Base-by-base conservation (phyloP, 2,797 vertebrate species). In the Champsocephalus gunnari region DNA sequence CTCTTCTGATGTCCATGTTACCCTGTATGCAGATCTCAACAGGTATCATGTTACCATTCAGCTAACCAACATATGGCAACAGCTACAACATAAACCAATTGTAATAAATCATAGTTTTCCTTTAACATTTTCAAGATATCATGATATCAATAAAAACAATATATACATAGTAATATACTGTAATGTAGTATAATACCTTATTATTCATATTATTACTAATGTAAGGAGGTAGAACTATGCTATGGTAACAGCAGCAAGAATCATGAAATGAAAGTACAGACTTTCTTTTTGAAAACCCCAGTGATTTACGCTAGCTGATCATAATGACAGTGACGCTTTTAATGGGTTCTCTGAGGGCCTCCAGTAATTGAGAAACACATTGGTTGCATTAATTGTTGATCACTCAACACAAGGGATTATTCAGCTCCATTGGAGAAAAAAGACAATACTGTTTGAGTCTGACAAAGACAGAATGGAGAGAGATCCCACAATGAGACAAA, bases 381-480 rank as follows among this genome's bases (percentile, higher is more conserved):
- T 89, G 19, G 55, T 71, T 75, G 60, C 85, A 89, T 88, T 75
- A 5, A 88, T 90, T 90, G 75, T 78, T 82, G 47, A 85, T 73
- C 83, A 81, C 71, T 77, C 82, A 84, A 83, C 83, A 57, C 71
- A 71, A 79, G 79, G 85, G 84, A 84, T 70, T 67, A 80, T 78
- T 83, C 61, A 72, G 68, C 76, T 75, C 68, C 61, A 80, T 69
- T 73, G 83, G 71, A 43, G 82, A 82, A 78, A 87, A 81, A 71
- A 79, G 68, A 87, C 78, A 74, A 90, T 87, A 66, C 88, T 70
- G 72, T 80, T 80, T 1, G 55, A 70, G 60, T 55, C 21, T 78
- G 79, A 84, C 84, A 86, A 75, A 85, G 73, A 63, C 62, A 73
- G 67, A 28, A 28, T 28, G 28, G 3, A 28, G 3, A 66, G 69